Percentiles rank a stretch among this genome's conserved stretches.
phyloP scores from a whole-genome alignment of 2,888 invertebrate species.

The Volucella bombylans region DNA sequence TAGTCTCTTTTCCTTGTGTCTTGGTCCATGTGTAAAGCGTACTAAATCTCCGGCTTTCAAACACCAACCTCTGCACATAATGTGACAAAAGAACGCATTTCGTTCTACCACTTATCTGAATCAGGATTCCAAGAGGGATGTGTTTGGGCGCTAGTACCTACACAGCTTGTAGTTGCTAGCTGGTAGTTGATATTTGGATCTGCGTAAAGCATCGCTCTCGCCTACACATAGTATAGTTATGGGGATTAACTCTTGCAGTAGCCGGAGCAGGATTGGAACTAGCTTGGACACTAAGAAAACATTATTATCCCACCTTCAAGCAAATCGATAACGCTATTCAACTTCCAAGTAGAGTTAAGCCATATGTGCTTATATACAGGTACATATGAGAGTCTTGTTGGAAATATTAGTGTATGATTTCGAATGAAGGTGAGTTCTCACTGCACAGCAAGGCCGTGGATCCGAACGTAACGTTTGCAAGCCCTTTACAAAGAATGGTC shows the following conservation, averaged over 20 bases:
- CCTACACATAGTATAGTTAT: background rate
- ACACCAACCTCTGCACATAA: background rate
- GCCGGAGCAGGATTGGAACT: background rate
- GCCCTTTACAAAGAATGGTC: background rate
- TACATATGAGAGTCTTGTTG: conserved; percentile 25
- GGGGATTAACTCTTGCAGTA: conserved; percentile 31
- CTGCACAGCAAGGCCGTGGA: conserved; percentile 21
- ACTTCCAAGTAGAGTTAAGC: conserved; percentile 2
- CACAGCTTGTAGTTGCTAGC: background rate
- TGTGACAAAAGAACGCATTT: conserved; percentile 50
- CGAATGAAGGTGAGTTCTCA: background rate
- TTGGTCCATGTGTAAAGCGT: background rate
- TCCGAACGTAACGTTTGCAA: conserved; percentile 30
- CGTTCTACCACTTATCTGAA: conserved; percentile 45
- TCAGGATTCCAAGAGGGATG: background rate
- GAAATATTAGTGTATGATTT: background rate
- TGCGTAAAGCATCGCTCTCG: conserved; percentile 3
- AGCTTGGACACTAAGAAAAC: conserved; percentile 44
- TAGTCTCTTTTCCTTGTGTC: no score
- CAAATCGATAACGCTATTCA: conserved; percentile 29
- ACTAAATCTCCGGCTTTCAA: conserved; percentile 9
- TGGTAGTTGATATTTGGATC: background rate
- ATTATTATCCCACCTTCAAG: conserved; percentile 50
- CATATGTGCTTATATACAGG: conserved; percentile 3
- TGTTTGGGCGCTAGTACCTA: background rate